Conservation (phyloP, 2,888 invertebrate species). For the Lithodes maja region DNA sequence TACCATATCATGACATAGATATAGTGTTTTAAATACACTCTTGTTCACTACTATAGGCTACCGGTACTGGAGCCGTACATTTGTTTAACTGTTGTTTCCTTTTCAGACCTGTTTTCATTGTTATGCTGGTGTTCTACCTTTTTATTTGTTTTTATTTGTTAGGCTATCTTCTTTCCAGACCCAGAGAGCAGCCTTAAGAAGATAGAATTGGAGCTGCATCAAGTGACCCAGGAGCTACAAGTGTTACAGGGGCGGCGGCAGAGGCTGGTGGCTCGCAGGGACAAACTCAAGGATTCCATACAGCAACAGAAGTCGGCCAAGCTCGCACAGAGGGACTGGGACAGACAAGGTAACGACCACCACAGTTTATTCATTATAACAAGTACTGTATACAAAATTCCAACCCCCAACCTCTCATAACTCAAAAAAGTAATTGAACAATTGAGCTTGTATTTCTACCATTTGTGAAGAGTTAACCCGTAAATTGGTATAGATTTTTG, state of each 20-base stretch:
- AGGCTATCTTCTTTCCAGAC: constrained; percentile 35
- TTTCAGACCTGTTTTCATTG: background rate
- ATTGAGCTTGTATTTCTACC: no score
- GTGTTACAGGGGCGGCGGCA: constrained; percentile 50
- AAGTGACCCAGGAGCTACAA: constrained; percentile 51
- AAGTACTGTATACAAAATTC: no score
- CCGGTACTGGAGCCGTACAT: no score
- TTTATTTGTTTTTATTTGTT: background rate
- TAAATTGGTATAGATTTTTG: no score
- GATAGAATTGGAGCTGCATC: constrained; percentile 42
- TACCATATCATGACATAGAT: no score
- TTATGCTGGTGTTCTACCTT: background rate
- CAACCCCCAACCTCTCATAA: no score
- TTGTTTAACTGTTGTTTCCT: background rate
- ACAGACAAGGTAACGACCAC: constrained; percentile 37
- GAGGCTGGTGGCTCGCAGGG: constrained; percentile 24
- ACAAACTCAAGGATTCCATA: constrained; percentile 48
- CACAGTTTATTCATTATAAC: no score
- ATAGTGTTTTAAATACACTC: background rate
- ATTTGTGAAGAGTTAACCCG: no score
- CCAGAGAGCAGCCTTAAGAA: constrained; percentile 41
- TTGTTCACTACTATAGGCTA: background rate
- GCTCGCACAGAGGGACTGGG: constrained; percentile 65
- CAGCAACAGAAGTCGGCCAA: constrained; percentile 46
- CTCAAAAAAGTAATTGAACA: no score